A percentile compares a stretch with the other conserved stretches of the same genome.
These are phyloP conservation scores for Mastacembelus armatus DNA, from an alignment of 2,797 vertebrate species.

Conservation along the genomic window DNA sequence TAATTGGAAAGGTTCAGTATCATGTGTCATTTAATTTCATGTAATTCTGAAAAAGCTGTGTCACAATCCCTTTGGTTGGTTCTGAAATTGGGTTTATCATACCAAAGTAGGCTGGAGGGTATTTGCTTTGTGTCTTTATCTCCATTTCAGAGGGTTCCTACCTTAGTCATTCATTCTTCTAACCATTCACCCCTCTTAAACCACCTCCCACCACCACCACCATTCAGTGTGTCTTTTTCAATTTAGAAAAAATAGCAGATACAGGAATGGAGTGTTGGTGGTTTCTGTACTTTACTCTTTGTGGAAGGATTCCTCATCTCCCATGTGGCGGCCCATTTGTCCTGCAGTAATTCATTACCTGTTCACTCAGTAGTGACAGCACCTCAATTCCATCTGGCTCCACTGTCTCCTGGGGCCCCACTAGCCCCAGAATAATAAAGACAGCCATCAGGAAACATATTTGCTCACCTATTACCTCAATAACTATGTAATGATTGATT, in stretches of 20 bases:
- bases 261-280: slow-evolving; percentile 13
- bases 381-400: slow-evolving; percentile 84
- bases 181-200: slow-evolving; percentile 1
- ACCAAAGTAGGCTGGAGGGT: slow-evolving; percentile 6
- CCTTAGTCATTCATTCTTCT: slow-evolving; percentile 7
- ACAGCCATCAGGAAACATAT: slow-evolving; percentile 78
- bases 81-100: slow-evolving; percentile 21
- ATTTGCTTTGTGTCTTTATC: slow-evolving; percentile 21
- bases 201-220: no score
- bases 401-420: slow-evolving; percentile 61
- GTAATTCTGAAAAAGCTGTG: slow-evolving; percentile 25
- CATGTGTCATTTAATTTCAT: slow-evolving; percentile 52
- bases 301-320: slow-evolving; percentile 68
- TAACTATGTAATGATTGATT: slow-evolving; percentile 83
- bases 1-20: slow-evolving; percentile 67
- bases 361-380: slow-evolving; percentile 82
- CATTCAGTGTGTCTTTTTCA: slow-evolving; percentile 6
- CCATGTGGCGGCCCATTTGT: slow-evolving; percentile 80
- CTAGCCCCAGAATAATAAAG: slow-evolving; percentile 73
- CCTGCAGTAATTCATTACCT: slow-evolving; percentile 84
- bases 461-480: slow-evolving; percentile 80
- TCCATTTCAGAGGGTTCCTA: slow-evolving; percentile 6
- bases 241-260: not conserved
- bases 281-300: slow-evolving; percentile 48
- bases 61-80: slow-evolving; percentile 25